A percentile compares a stretch with the other conserved stretches of the same genome.
Conservation (phyloP, 2,888 invertebrate species). For the Caradrina kadenii region DNA sequence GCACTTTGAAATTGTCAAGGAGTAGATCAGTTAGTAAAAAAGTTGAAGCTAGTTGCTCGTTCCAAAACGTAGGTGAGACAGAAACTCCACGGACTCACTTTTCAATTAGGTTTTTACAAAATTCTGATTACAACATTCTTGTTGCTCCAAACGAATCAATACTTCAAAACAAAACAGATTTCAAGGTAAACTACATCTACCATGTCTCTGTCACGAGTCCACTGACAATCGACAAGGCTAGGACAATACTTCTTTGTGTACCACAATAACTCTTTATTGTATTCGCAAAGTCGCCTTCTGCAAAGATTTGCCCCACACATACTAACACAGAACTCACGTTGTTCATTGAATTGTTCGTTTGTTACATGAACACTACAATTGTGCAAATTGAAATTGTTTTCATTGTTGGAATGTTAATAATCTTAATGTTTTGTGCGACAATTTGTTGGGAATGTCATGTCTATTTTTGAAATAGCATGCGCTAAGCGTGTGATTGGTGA, state of each 20-base stretch:
- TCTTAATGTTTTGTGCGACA: constrained; percentile 48
- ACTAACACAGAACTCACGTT: constrained; percentile 67
- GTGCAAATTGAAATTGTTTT: constrained; percentile 65
- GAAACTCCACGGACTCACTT: too few species aligned
- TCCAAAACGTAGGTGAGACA: too few species aligned
- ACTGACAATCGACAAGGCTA: constrained; percentile 84
- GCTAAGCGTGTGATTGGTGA: constrained; percentile 7
- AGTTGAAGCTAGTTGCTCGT: too few species aligned
- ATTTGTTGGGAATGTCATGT: constrained; percentile 46
- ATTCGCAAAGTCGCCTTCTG: constrained; percentile 83
- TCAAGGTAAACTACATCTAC: constrained; percentile 74
- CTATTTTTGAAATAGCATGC: constrained; percentile 43
- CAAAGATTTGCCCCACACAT: constrained; percentile 85
- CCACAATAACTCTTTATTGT: constrained; percentile 83
- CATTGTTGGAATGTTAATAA: constrained; percentile 58
- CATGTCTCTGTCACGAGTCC: constrained; percentile 69
- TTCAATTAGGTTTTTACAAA: too few species aligned
- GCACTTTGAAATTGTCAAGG: too few species aligned
- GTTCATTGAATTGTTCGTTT: constrained; percentile 78
- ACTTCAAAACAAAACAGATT: constrained; percentile 58
- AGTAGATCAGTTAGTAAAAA: too few species aligned
- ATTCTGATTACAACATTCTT: too few species aligned
- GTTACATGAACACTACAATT: constrained; percentile 70
- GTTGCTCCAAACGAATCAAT: constrained; percentile 35
- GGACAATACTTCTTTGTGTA: constrained; percentile 82